Percentiles rank a stretch among this genome's conserved stretches.
Conservation (phyloP, 2,113 vertebrate genomes). For the Polypterus senegalus region DNA sequence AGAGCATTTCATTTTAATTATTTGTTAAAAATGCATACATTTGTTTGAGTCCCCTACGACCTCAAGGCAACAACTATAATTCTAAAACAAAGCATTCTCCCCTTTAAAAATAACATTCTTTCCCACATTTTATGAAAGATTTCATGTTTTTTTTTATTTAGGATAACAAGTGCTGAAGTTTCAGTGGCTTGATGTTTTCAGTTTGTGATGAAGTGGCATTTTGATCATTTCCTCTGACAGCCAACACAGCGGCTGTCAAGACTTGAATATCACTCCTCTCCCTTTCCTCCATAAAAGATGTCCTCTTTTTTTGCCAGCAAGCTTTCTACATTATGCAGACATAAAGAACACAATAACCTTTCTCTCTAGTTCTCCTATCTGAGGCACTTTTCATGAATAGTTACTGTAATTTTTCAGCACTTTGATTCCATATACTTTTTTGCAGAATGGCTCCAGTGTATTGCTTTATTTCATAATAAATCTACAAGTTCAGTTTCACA, state of each 20-base stretch:
- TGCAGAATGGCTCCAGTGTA: too few relatives aligned
- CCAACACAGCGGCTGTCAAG: constrained; percentile 20
- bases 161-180: constrained; percentile 12
- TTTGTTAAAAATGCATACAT: too few relatives aligned
- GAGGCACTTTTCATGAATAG: too few relatives aligned
- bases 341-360: not conserved
- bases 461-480: too few relatives aligned
- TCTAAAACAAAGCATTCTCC: not conserved
- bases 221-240: constrained; percentile 31
- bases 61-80: not conserved
- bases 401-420: too few relatives aligned
- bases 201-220: constrained; percentile 21
- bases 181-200: constrained; percentile 16
- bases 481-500: too few relatives aligned
- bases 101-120: constrained; percentile 3
- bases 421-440: too few relatives aligned
- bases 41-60: too few relatives aligned
- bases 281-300: not conserved
- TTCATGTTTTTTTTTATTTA: constrained; percentile 11
- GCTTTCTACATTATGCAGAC: constrained; percentile 3
- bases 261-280: constrained; percentile 7
- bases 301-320: not conserved
- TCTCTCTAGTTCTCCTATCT: too few relatives aligned
- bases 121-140: constrained; percentile 2
- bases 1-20: too few relatives aligned